Percentiles rank a stretch among this genome's conserved stretches.
phyloP scores from a whole-genome alignment of 2,888 invertebrate genomes.

The Pollenia amentaria region DNA sequence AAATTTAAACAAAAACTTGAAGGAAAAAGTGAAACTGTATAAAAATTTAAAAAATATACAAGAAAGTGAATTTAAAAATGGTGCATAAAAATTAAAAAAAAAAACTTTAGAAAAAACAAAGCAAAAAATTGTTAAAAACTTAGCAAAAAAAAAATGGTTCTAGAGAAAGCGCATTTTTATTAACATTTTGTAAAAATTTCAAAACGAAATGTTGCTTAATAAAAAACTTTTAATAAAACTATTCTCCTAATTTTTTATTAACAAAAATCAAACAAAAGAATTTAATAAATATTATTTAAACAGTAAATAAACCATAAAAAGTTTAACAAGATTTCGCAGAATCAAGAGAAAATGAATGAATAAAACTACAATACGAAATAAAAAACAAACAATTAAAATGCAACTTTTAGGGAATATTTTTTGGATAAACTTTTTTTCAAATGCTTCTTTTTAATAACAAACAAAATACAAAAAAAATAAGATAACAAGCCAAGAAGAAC shows the following conservation, averaged over 20 bases:
- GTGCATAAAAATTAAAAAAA: constrained; percentile 49
- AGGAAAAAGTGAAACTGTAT: constrained; percentile 23
- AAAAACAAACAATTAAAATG: constrained; percentile 67
- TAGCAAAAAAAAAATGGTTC: constrained; percentile 1
- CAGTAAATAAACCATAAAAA: background rate
- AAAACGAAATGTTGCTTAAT: background rate
- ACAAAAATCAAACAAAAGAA: constrained; percentile 5
- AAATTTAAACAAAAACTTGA: background rate
- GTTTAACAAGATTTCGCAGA: constrained; percentile 5
- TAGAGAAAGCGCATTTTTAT: constrained; percentile 38
- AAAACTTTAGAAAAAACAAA: constrained; percentile 37
- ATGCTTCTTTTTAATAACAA: constrained; percentile 52
- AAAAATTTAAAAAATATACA: constrained; percentile 30
- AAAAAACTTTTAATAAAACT: background rate
- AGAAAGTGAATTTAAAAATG: constrained; percentile 51
- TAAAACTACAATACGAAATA: constrained; percentile 48
- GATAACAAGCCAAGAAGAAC: constrained; percentile 59
- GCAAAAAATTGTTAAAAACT: constrained; percentile 15
- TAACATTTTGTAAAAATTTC: constrained; percentile 17
- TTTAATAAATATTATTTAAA: constrained; percentile 19
- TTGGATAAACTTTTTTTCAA: constrained; percentile 69
- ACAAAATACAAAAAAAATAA: constrained; percentile 18
- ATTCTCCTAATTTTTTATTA: background rate
- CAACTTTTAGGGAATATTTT: constrained; percentile 78
- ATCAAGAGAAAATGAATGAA: background rate